phyloP scores from a whole-genome alignment of 2,888 invertebrate species.

The Biston betularia region DNA sequence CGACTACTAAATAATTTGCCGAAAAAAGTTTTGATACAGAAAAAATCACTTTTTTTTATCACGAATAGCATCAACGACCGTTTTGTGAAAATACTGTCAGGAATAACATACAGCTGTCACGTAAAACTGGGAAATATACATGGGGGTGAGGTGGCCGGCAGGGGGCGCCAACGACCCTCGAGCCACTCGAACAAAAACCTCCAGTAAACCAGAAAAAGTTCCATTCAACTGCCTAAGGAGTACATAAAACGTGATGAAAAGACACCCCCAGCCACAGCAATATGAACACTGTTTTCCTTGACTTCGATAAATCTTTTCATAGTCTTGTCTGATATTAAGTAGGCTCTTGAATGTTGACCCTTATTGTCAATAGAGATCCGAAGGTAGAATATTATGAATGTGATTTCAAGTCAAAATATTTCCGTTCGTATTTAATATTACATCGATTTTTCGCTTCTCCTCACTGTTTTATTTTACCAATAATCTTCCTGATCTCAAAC shows the following conservation, averaged over 20 bases:
- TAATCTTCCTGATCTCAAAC: slow-evolving; percentile 3
- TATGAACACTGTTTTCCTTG: slow-evolving; percentile 56
- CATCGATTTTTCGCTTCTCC: slow-evolving; percentile 11
- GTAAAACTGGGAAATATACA: slow-evolving; percentile 32
- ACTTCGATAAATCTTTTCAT: slow-evolving; percentile 49
- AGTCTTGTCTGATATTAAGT: slow-evolving; percentile 40
- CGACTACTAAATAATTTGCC: slow-evolving; percentile 8
- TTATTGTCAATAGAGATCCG: slow-evolving; percentile 36
- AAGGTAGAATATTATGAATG: slow-evolving; percentile 35
- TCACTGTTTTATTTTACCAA: slow-evolving; percentile 1
- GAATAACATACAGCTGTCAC: slow-evolving; percentile 21
- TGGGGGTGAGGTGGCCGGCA: slow-evolving; percentile 22
- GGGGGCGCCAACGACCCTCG: slow-evolving; percentile 46
- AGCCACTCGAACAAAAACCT: slow-evolving; percentile 58
- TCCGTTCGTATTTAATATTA: slow-evolving; percentile 29
- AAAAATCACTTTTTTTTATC: slow-evolving; percentile 8
- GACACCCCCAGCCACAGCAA: slow-evolving; percentile 56
- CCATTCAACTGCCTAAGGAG: slow-evolving; percentile 62
- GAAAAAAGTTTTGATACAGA: neutral
- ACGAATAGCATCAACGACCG: slow-evolving; percentile 13
- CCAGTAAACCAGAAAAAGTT: slow-evolving; percentile 65
- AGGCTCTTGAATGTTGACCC: slow-evolving; percentile 39
- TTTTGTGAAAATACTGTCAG: slow-evolving; percentile 20
- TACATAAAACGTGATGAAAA: slow-evolving; percentile 67
- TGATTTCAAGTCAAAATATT: slow-evolving; percentile 28